These are phyloP conservation scores for Lineus longissimus DNA, from an alignment of 1,140 invertebrate species.

Conservation along the genomic window DNA sequence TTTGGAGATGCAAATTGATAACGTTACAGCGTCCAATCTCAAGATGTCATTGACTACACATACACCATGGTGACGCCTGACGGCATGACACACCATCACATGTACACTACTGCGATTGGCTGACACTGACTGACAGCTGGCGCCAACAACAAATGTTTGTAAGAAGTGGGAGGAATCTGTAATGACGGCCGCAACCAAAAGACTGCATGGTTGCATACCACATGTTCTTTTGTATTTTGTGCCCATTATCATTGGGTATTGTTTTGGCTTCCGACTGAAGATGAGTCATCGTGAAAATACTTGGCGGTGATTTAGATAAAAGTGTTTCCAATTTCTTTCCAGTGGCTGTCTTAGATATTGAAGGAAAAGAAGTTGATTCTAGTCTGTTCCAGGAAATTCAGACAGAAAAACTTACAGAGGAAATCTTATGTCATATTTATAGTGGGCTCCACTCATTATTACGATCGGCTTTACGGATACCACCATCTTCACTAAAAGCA, in stretches of 20 bases:
- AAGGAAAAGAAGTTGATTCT: conserved; percentile 31
- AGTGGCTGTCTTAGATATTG: conserved; percentile 35
- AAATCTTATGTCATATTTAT: conserved; percentile 32
- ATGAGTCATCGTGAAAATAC: background rate
- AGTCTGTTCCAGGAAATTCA: conserved; percentile 28
- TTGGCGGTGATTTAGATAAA: conserved; percentile 6
- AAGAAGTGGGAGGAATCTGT: background rate
- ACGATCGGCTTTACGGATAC: conserved; percentile 28
- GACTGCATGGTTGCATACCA: no score
- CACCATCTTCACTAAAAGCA: conserved; percentile 32
- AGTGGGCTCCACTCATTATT: conserved; percentile 32
- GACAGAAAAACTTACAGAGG: conserved; percentile 32
- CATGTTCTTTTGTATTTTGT: no score
- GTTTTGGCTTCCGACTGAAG: no score
- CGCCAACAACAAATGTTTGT: background rate
- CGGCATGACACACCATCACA: no score
- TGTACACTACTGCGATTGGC: background rate
- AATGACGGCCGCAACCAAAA: no score
- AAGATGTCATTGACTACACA: no score
- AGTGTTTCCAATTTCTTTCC: conserved; percentile 19
- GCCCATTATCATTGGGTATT: no score
- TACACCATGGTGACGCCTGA: no score
- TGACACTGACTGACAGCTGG: background rate
- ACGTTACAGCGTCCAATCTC: no score
- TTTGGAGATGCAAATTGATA: no score